Conservation (phyloP, 2,797 vertebrate genomes). For the Leptodactylus fallax region DNA sequence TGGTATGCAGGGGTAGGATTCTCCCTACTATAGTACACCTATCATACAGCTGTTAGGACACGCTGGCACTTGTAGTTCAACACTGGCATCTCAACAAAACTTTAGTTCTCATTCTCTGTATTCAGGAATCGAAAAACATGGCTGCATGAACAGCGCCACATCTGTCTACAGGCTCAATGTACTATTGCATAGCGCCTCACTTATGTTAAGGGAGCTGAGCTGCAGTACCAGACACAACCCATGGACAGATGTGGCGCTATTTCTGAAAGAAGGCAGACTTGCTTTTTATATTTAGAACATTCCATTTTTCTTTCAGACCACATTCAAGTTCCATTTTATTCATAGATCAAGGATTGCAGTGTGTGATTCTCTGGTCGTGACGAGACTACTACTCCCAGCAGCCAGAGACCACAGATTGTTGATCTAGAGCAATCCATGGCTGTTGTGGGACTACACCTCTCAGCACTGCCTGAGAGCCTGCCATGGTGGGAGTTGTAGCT, state of each 20-base stretch:
- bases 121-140: neutral
- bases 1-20: neutral
- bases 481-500: neutral
- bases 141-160: neutral
- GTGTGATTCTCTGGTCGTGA: neutral
- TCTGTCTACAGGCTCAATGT: neutral
- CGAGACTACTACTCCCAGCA: neutral
- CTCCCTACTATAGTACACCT: neutral
- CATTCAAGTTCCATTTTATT: constrained; percentile 6
- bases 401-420: neutral
- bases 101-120: neutral
- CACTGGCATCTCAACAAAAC: neutral
- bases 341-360: neutral
- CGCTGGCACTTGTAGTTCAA: constrained; percentile 22
- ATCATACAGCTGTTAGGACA: neutral
- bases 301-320: neutral
- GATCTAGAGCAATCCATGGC: neutral
- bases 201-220: neutral
- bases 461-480: neutral
- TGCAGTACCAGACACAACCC: neutral
- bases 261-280: neutral
- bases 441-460: neutral
- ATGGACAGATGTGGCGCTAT: neutral
- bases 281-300: neutral
- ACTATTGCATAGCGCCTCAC: neutral